Percentiles rank a stretch among this genome's conserved stretches.
phyloP scores from a whole-genome alignment of 2,888 invertebrate species.

The Germaria angustata region DNA sequence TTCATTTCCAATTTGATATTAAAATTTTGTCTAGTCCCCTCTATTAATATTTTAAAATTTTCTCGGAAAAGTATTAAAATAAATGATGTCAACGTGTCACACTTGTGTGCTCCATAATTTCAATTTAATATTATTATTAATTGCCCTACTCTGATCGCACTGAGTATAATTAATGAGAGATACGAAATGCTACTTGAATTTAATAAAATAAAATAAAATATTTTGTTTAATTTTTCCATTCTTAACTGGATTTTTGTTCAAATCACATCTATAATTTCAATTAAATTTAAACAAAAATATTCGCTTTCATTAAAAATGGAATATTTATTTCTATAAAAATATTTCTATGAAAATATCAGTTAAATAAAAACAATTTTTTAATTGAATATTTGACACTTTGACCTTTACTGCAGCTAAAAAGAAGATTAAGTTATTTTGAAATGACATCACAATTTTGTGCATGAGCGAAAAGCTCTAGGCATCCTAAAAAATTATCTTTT shows the following conservation, averaged over 20 bases:
- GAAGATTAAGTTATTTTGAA: background rate
- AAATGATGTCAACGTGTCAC: background rate
- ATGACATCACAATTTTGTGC: background rate
- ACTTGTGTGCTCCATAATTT: background rate
- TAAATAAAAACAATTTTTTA: background rate
- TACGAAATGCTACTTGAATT: background rate
- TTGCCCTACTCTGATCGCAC: background rate
- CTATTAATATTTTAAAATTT: background rate
- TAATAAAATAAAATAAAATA: background rate
- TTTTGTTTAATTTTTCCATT: background rate
- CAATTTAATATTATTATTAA: background rate
- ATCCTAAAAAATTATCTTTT: too few relatives aligned
- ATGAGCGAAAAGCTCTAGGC: background rate
- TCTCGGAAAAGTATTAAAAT: background rate
- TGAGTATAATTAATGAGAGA: background rate
- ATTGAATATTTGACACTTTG: constrained; percentile 3
- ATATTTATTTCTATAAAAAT: background rate
- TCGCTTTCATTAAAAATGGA: background rate
- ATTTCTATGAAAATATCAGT: background rate
- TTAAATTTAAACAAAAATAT: background rate
- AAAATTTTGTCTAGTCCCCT: background rate
- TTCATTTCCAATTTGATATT: background rate
- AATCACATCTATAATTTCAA: background rate
- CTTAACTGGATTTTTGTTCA: background rate
- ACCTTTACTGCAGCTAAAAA: background rate